phyloP scores from a whole-genome alignment of 2,888 invertebrate species.

The Euplagia quadripunctaria region DNA sequence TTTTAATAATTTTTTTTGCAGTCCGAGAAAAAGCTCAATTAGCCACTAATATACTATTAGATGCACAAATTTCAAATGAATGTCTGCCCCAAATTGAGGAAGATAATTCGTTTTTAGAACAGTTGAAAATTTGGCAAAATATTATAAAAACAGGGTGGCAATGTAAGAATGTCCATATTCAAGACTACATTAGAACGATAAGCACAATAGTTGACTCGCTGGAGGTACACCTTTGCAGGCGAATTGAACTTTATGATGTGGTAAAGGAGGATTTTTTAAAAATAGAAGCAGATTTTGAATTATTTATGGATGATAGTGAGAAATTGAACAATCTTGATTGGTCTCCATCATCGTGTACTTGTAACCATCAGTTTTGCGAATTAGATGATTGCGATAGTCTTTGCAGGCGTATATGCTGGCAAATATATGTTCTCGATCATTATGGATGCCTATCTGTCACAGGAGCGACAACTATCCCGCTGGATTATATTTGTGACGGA shows the following conservation, averaged over 20 bases:
- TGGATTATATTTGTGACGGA: slow-evolving; percentile 75
- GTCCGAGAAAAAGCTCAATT: background rate
- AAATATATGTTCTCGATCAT: slow-evolving; percentile 63
- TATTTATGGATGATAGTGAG: background rate
- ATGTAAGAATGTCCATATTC: background rate
- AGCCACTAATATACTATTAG: background rate
- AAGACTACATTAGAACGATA: background rate
- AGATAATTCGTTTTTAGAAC: background rate
- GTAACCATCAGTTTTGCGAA: slow-evolving; percentile 59
- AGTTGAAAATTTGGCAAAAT: background rate
- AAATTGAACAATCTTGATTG: background rate
- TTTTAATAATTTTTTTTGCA: background rate
- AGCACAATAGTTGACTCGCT: background rate
- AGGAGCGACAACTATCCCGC: slow-evolving; percentile 54
- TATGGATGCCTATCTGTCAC: slow-evolving; percentile 67
- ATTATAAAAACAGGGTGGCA: background rate
- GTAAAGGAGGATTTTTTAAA: background rate
- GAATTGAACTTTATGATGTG: background rate
- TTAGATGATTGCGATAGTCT: slow-evolving; percentile 52
- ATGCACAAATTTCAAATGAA: background rate
- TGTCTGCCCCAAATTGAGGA: slow-evolving; percentile 2
- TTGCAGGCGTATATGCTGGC: slow-evolving; percentile 70
- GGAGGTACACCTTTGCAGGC: background rate
- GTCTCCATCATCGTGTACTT: slow-evolving; percentile 58
- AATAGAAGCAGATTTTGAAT: slow-evolving; percentile 4